phyloP scores from a whole-genome alignment of 2,113 vertebrate species.

The Mesocricetus auratus region DNA sequence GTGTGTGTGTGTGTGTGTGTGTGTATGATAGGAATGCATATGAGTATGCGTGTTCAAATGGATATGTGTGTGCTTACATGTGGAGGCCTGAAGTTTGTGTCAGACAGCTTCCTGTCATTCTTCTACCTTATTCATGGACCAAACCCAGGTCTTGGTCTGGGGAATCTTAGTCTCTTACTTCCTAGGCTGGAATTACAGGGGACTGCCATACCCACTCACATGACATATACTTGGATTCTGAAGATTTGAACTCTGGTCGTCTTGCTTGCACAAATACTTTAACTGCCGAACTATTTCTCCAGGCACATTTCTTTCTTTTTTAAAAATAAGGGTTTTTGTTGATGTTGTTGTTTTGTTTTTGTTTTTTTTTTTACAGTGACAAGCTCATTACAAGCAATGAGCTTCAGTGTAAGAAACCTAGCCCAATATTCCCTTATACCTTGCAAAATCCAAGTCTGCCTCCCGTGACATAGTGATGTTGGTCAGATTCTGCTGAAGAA shows the following conservation, averaged over 20 bases:
- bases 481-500: conserved; percentile 98
- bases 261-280: neutral
- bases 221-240: neutral
- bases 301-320: neutral
- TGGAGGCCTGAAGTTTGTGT: neutral
- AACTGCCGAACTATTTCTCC: neutral
- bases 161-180: neutral
- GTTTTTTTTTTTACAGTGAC: neutral
- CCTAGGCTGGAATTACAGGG: too few relatives aligned
- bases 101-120: neutral
- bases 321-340: neutral
- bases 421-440: conserved; percentile 85
- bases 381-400: neutral
- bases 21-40: neutral
- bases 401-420: neutral
- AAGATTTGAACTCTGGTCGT: neutral
- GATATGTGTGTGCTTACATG: neutral
- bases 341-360: too few relatives aligned
- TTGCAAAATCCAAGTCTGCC: conserved; percentile 97
- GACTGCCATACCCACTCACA: neutral
- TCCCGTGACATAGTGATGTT: conserved; percentile 99
- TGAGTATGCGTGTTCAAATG: neutral
- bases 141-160: neutral
- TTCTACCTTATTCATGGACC: neutral
- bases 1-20: neutral